phyloP scores from a whole-genome alignment of 2,113 vertebrate genomes.

The Scatophagus argus region DNA sequence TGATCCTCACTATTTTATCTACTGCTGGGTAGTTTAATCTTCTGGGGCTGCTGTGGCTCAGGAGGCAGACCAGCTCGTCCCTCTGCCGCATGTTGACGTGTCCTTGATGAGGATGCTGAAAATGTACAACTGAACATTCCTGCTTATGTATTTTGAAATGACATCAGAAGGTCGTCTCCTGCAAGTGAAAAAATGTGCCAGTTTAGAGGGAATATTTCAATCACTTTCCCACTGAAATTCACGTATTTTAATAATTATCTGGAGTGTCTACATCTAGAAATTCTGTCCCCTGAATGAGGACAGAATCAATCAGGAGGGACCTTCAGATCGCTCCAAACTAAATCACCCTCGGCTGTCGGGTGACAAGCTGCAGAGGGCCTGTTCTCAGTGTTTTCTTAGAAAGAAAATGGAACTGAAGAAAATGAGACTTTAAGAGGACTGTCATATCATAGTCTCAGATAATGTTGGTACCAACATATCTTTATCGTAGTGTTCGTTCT shows the following conservation, averaged over 20 bases:
- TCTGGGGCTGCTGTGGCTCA: too few relatives aligned
- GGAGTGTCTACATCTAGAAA: neutral
- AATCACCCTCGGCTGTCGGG: conserved; percentile 69
- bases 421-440: neutral
- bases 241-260: neutral
- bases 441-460: too few relatives aligned
- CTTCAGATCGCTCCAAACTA: conserved; percentile 56
- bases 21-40: neutral
- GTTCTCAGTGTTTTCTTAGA: conserved; percentile 35
- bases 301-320: conserved; percentile 76
- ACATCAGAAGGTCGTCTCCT: too few relatives aligned
- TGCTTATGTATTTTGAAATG: too few relatives aligned
- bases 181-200: neutral
- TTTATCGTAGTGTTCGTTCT: neutral
- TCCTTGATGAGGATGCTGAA: too few relatives aligned
- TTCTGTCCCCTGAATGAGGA: conserved; percentile 74
- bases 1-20: neutral
- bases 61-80: too few relatives aligned
- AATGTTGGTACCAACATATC: neutral
- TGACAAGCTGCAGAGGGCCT: conserved; percentile 53
- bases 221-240: neutral
- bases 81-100: too few relatives aligned
- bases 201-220: neutral
- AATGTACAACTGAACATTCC: too few relatives aligned
- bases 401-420: too few relatives aligned